Conservation (phyloP, 2,888 invertebrate species). For the Drosophila rellima region DNA sequence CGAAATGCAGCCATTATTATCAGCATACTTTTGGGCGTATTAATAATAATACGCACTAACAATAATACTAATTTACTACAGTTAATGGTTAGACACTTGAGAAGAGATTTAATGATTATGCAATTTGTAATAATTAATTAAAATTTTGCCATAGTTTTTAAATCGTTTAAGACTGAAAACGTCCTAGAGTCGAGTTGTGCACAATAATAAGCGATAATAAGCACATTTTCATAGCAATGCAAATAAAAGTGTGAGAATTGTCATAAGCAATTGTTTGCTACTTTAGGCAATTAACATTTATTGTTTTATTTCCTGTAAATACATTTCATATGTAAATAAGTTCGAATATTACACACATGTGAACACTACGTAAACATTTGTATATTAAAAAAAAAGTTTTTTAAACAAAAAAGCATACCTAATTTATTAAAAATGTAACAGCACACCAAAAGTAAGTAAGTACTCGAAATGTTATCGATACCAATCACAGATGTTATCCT, state of each 20-base stretch:
- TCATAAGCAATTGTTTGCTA: constrained; percentile 73
- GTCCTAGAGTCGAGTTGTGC: constrained; percentile 82
- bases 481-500: constrained; percentile 1
- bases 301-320: constrained; percentile 73
- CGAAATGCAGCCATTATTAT: constrained; percentile 71
- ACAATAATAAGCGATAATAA: constrained; percentile 55
- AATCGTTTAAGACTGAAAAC: constrained; percentile 86
- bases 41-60: constrained; percentile 33
- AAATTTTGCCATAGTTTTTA: constrained; percentile 84
- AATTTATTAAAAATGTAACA: constrained; percentile 17
- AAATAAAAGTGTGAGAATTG: constrained; percentile 48
- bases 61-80: constrained; percentile 54
- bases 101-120: constrained; percentile 76
- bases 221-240: constrained; percentile 44
- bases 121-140: constrained; percentile 78
- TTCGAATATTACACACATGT: constrained; percentile 60
- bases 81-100: constrained; percentile 54
- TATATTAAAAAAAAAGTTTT: constrained; percentile 57
- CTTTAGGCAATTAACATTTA: constrained; percentile 69
- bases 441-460: neutral
- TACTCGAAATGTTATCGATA: neutral
- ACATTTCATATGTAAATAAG: constrained; percentile 77
- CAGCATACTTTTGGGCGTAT: constrained; percentile 55
- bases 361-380: constrained; percentile 54
- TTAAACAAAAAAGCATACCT: neutral